Evolutionary conservation across 2,113 vertebrate species (phyloP), one percentile per base, ranked within the genome.

Genomic region (Formicarius rufipectus): DNA sequence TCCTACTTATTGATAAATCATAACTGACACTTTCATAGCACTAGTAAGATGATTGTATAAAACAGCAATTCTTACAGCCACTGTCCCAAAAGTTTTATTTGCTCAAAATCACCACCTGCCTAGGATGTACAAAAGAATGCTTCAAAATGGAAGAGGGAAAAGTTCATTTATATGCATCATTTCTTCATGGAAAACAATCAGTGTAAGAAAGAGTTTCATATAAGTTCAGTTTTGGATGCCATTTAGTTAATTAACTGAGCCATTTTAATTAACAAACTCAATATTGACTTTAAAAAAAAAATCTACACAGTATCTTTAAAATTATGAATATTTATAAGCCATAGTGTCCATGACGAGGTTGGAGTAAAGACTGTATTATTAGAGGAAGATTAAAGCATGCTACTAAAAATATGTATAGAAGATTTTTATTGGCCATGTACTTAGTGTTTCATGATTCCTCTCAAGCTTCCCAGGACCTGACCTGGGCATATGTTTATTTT

Each of bases 281-380:
- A 97, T 97, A 98, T 97, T 97, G 97, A 98, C 96, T 98, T 98
- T 96, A 97, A 96, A 97, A 95, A 97, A 95, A 97, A 97, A 95
- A 96, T 83, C 94, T 92, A 87, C 6, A 52, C 91, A 95, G 97
- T 95, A 96, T 95, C 73, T 96, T 96, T 94, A 72, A 91, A 96
- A 72, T 10, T 1, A 94, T 97, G 85, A 97, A 98, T 97, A 97
- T 96, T 97, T 89, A 97, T 95, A 59, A 97, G 87, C 63, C 59
- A 73, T 5, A 49, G 9, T 71, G 15, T 95, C 62, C 95, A 87
- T 92, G 64, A 58, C 53, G 95, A 97, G 93, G 72, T 53, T 88
- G 75, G 64, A 96, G 37, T 86, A 93, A 95, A 97, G 91, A 78
- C 17, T 79, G 20, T 91, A 79, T 79, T 97, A 95, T 56, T 62